Evolutionary conservation across 1,140 invertebrate species (phyloP), one percentile per base, ranked within the genome.

Genomic region (Metopolophium dirhodum): DNA sequence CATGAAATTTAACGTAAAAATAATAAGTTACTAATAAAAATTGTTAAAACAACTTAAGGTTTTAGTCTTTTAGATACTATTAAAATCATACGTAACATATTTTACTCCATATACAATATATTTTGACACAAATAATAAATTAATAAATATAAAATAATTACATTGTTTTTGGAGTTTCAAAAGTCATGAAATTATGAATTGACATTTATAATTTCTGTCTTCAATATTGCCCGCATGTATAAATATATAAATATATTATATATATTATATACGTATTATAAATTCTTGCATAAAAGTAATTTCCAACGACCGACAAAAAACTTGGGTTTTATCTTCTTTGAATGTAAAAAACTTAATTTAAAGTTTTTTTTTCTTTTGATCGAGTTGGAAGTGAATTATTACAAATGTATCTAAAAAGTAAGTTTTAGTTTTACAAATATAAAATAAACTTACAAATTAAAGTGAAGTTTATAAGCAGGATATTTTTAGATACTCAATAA

Each of bases 311-410:
- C 1, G 20, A 20, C 8, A 20, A 30, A 89, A n/a, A 89, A 88
- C 86, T 89, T 35, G 47, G 49, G 51, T 90, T 90, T 90, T 90
- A 90, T 90, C 54, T 90, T 45, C 23, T 90, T 90, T 61, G 51
- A 90, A 61, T 61, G 51, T 41, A 90, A 22, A 41, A 89, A 61
- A 90, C 54, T 61, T 90, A 57, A 90, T 90, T 90, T 61, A 90
- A 90, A 90, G 88, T 90, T 90, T 54, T 54, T 90, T 61, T 61
- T 90, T 90, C 35, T 90, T 90, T 90, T 61, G 88, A 90, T 90
- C 88, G 54, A 61, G 37, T 61, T 61, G 88, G 37, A 61, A 61
- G 54, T 90, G 54, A 90, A 90, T 90, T 90, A 90, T 90, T 90
- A 61, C 51, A 30, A 41, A 26, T 90, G 26, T 90, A 90, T 90